Percentiles rank a stretch among this genome's conserved stretches.
These are phyloP conservation scores for Eucriotettix oculatus DNA, from an alignment of 2,888 invertebrate genomes.

Conservation along the genomic window DNA sequence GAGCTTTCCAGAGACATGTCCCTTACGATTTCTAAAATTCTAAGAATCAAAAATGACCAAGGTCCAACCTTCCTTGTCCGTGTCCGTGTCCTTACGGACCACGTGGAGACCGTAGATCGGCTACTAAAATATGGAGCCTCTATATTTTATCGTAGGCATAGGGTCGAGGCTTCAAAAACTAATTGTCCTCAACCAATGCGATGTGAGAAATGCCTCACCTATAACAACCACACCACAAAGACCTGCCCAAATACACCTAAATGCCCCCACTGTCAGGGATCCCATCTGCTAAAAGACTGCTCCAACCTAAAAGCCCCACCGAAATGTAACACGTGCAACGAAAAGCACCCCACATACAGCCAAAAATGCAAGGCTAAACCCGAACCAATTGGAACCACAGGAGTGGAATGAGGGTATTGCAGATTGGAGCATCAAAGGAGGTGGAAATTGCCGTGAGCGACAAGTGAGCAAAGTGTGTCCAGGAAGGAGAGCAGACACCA, in stretches of 20 bases:
- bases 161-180: background rate
- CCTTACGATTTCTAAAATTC: background rate
- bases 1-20: background rate
- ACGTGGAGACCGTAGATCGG: background rate
- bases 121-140: background rate
- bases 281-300: background rate
- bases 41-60: background rate
- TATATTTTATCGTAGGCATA: background rate
- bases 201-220: too few species aligned
- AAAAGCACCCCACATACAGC: background rate
- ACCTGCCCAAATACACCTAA: background rate
- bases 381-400: too few species aligned
- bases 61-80: background rate
- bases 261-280: background rate
- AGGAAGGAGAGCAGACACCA: too few species aligned
- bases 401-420: too few species aligned
- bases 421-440: too few species aligned
- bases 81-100: background rate
- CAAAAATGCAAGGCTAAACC: background rate
- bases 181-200: background rate
- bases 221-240: background rate
- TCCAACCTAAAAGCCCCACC: background rate
- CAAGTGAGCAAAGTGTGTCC: too few species aligned
- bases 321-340: background rate
- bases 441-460: too few species aligned